Evolutionary conservation across 1,140 invertebrate genomes (phyloP), one percentile per base, ranked within the genome.

Genomic region (Macrostomum lignano): DNA sequence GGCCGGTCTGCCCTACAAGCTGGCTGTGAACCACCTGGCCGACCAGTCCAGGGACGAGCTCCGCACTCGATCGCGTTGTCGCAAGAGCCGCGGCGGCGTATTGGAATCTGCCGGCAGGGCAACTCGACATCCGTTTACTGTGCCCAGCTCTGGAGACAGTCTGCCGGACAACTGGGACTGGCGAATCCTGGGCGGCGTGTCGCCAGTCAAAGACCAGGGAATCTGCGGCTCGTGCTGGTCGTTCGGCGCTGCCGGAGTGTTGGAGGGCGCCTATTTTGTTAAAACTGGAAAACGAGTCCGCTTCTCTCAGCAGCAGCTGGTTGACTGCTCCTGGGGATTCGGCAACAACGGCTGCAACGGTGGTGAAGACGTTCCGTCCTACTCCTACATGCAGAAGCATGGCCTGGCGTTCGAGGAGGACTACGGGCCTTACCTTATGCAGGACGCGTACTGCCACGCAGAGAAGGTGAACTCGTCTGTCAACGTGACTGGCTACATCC

Each of bases 191-290:
- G 46, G 42, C 20, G 82, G 78, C 42, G 48, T 50, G 2, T 52
- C 51, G 11, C 45, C 48, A 11, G 40, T 55, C 3, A 49, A 48
- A 21, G 42, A 47, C 35, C 54, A 57, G 36, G 31, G 31, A 32
- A 32, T n/a, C 23, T 55, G 52, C 40, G 51, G 51, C n/a, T 54
- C 49, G n/a, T 49, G 45, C 26, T 49, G 45, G 45, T 44, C 46
- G 13, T 48, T 48, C 38, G 24, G 23, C 13, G 11, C 28, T 6
- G 86, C 78, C 39, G 84, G 81, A 17, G 56, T 79, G 1, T 54
- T 93, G 17, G 82, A 93, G 63, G 81, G 73, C 13, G 81, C 91
- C 54, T 72, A 88, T 56, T 81, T 72, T 55, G 66, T 75, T 36
- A 67, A 72, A 52, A 68, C 64, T 21, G 71, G 71, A 21, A 64